Base-by-base conservation (phyloP, 2,888 invertebrate species). In the Drosophila tripunctata region DNA sequence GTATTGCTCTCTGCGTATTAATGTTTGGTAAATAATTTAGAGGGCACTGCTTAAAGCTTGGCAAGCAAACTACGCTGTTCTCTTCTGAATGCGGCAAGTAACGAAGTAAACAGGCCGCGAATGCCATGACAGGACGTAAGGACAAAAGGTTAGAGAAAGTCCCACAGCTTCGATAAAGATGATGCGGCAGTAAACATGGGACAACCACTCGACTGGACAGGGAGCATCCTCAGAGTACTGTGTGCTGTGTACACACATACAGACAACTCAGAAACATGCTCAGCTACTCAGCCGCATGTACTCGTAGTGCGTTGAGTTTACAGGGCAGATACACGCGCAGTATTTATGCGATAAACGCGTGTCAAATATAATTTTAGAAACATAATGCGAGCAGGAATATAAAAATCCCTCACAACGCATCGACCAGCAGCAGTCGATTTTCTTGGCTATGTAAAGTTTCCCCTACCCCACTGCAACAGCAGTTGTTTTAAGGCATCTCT, bases 261-360 rank as follows among this genome's bases (percentile, higher is more conserved):
- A 30, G 31, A 63, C 31, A 15, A 36, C 17, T 35, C 19, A 24
- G n/a, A 48, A 8, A 10, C 10, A 12, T 27, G 22, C 22, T 6
- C 31, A 15, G 19, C 24, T 21, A 41, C 3, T 8, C 15, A 17
- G 15, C 27, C 51, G 35, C 52, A 43, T 36, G 19, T 30, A 15
- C 19, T 12, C 15, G 24, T 22, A 48, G 35, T 52, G 61, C 36
- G 47, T 19, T 24, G 55, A 55, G 51, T 45, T 38, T 21, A 14
- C 30, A 45, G 27, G 12, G 33, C 52, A 73, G 47, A 67, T 63
- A 58, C 74, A 62, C 66, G 72, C 58, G 40, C 74, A 38, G 64
- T 76, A 75, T 76, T 76, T 72, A 76, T 76, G 73, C 68, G 76
- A 68, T 72, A 75, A 75, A 63, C 68, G 65, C 75, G 77, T 75